These are phyloP conservation scores for Steatocranus sp. DNA, from an alignment of 2,797 vertebrate genomes.

Conservation along the genomic window DNA sequence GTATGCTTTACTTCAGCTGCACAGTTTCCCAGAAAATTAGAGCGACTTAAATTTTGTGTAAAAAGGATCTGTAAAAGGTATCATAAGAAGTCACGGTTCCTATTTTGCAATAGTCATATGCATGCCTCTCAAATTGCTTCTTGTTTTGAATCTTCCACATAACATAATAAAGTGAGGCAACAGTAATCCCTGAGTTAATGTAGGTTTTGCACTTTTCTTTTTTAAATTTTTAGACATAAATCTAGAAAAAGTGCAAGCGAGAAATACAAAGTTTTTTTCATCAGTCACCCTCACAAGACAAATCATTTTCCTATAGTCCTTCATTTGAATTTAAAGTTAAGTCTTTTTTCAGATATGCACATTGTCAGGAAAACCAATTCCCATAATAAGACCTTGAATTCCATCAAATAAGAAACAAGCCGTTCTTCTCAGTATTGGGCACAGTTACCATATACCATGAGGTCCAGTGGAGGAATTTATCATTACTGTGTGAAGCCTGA, in stretches of 20 bases:
- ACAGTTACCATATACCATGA: constrained; percentile 16
- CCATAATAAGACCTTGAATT: constrained; percentile 18
- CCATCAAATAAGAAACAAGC: background rate
- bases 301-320: background rate
- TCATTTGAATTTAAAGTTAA: background rate
- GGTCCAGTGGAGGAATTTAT: constrained; percentile 48
- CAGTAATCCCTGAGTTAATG: background rate
- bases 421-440: background rate
- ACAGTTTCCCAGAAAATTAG: background rate
- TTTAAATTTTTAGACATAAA: background rate
- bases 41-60: background rate
- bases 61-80: background rate
- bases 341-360: background rate
- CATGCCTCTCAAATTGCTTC: background rate
- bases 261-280: background rate
- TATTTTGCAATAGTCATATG: background rate
- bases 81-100: too few species aligned
- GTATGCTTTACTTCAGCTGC: background rate
- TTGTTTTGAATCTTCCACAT: background rate
- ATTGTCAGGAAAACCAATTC: background rate
- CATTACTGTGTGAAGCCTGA: constrained; percentile 51
- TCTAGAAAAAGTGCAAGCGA: background rate
- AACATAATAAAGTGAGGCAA: background rate
- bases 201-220: background rate
- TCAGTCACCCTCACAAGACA: background rate